Conservation (phyloP, 1,140 invertebrate genomes). For the Phortica variegata region DNA sequence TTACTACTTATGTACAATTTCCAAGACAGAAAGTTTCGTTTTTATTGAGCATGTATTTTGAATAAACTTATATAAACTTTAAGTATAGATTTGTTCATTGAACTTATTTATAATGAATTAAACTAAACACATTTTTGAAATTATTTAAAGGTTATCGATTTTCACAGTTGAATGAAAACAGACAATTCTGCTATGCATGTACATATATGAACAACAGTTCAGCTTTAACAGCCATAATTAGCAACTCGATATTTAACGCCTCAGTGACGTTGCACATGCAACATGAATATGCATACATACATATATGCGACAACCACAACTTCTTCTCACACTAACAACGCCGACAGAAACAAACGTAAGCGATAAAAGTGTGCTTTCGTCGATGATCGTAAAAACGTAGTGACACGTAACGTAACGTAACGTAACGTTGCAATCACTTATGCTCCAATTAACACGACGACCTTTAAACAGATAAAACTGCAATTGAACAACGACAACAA, state of each 20-base stretch:
- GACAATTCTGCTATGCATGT: too few species aligned
- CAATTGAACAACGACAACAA: too few species aligned
- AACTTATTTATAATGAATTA: not conserved
- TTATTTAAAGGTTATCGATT: too few species aligned
- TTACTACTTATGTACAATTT: too few species aligned
- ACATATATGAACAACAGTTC: too few species aligned
- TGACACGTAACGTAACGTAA: constrained; percentile 12
- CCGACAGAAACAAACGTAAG: too few species aligned
- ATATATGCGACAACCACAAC: not conserved
- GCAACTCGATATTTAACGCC: constrained; percentile 42
- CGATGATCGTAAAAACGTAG: not conserved
- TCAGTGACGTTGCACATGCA: constrained; percentile 21
- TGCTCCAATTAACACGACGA: constrained; percentile 50
- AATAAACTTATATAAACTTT: not conserved
- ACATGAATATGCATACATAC: constrained; percentile 3
- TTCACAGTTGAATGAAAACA: too few species aligned
- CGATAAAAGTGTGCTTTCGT: too few species aligned
- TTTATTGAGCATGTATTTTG: not conserved
- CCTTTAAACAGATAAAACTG: constrained; percentile 26
- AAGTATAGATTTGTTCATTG: not conserved
- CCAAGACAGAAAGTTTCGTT: too few species aligned
- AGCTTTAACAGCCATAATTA: too few species aligned
- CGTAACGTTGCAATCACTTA: constrained; percentile 31
- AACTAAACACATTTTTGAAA: too few species aligned
- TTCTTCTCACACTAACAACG: too few species aligned